phyloP scores from a whole-genome alignment of 2,888 invertebrate genomes.

The Gymnosoma rotundatum region DNA sequence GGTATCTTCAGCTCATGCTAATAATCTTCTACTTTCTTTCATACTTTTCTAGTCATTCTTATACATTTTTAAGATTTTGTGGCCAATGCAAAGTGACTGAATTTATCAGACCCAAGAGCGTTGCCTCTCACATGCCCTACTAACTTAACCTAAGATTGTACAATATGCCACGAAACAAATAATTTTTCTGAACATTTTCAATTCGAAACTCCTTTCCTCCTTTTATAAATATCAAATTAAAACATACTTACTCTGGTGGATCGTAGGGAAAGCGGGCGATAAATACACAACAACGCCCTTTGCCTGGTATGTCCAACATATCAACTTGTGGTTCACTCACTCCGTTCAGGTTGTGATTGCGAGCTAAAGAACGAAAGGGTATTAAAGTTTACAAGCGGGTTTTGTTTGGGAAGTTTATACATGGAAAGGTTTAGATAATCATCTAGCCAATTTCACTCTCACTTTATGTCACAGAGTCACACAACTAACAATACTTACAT shows the following conservation, averaged over 20 bases:
- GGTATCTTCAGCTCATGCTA: no score
- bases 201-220: not conserved
- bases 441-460: not conserved
- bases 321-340: slow-evolving; percentile 90
- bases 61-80: no score
- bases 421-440: not conserved
- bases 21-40: no score
- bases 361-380: slow-evolving; percentile 75
- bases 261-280: slow-evolving; percentile 92
- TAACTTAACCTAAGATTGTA: no score
- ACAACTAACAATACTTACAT: slow-evolving; percentile 75
- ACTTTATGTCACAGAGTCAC: not conserved
- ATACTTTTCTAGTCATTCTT: no score
- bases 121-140: no score
- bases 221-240: not conserved
- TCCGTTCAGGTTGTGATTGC: slow-evolving; percentile 84
- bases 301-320: slow-evolving; percentile 96
- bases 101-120: no score
- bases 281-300: slow-evolving; percentile 96
- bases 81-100: no score
- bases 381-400: slow-evolving; percentile 38
- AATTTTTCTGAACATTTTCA: no score
- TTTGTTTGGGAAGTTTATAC: not conserved
- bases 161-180: no score
- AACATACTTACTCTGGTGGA: slow-evolving; percentile 85